A percentile compares a stretch with the other conserved stretches of the same genome.
These are phyloP conservation scores for Drosophila mulleri DNA, from an alignment of 2,888 invertebrate species.

Conservation along the genomic window DNA sequence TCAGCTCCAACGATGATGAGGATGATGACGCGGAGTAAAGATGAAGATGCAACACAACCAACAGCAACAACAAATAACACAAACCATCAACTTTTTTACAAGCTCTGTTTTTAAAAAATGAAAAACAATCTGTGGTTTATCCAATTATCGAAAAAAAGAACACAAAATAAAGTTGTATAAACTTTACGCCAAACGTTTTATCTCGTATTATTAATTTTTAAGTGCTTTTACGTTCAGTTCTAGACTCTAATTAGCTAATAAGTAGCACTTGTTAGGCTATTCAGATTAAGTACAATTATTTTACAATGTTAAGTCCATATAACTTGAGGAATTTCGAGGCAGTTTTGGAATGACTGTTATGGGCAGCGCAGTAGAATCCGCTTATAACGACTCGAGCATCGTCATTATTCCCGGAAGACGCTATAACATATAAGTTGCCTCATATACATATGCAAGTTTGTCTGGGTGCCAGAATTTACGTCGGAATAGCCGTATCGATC, in stretches of 20 bases:
- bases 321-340: neutral
- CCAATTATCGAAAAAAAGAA: conserved; percentile 29
- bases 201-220: neutral
- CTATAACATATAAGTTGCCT: too few relatives aligned
- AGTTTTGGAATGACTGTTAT: neutral
- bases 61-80: neutral
- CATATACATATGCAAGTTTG: too few relatives aligned
- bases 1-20: conserved; percentile 93
- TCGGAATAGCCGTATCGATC: too few relatives aligned
- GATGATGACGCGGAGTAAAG: conserved; percentile 88
- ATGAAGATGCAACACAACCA: conserved; percentile 43
- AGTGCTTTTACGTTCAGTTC: neutral
- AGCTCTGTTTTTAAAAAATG: conserved; percentile 19
- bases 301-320: neutral
- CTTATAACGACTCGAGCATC: too few relatives aligned
- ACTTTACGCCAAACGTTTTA: neutral
- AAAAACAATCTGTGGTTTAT: conserved; percentile 27
- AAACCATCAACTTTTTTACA: conserved; percentile 38
- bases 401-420: too few relatives aligned
- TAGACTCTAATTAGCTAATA: neutral
- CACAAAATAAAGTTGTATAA: conserved; percentile 12
- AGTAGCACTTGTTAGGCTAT: neutral
- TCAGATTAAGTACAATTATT: neutral
- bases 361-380: too few relatives aligned
- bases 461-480: too few relatives aligned